Conservation (phyloP, 2,888 invertebrate genomes). For the Tethea ocularis region DNA sequence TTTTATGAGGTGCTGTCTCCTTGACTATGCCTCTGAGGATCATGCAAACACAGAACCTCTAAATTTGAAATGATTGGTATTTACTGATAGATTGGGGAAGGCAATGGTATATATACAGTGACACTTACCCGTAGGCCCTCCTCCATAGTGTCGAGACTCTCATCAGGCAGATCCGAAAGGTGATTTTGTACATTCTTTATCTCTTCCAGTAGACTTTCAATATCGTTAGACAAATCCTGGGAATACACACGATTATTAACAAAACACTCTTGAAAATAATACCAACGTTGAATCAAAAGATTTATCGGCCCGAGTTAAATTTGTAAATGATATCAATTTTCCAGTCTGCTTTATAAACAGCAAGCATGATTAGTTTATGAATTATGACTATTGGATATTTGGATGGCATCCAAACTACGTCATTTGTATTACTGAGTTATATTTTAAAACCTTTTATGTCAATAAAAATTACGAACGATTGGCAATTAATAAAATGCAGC, state of each 20-base stretch:
- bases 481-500: not conserved
- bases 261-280: conserved; percentile 46
- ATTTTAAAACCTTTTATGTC: not conserved
- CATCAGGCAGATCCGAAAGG: conserved; percentile 87
- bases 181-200: conserved; percentile 87
- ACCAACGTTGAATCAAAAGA: conserved; percentile 37
- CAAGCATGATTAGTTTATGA: conserved; percentile 31
- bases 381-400: conserved; percentile 37
- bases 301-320: conserved; percentile 8
- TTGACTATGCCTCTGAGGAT: too few species aligned
- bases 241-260: conserved; percentile 77
- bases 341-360: not conserved
- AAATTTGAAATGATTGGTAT: conserved; percentile 26
- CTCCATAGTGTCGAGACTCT: conserved; percentile 89
- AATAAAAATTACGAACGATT: not conserved
- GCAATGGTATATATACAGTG: conserved; percentile 46
- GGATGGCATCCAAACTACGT: conserved; percentile 43
- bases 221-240: conserved; percentile 87
- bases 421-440: conserved; percentile 30
- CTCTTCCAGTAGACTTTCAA: conserved; percentile 88
- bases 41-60: not conserved
- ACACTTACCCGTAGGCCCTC: conserved; percentile 88
- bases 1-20: too few species aligned
- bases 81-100: conserved; percentile 12
- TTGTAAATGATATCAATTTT: not conserved